phyloP scores from a whole-genome alignment of 2,888 invertebrate species.

The Callosobruchus maculatus region DNA sequence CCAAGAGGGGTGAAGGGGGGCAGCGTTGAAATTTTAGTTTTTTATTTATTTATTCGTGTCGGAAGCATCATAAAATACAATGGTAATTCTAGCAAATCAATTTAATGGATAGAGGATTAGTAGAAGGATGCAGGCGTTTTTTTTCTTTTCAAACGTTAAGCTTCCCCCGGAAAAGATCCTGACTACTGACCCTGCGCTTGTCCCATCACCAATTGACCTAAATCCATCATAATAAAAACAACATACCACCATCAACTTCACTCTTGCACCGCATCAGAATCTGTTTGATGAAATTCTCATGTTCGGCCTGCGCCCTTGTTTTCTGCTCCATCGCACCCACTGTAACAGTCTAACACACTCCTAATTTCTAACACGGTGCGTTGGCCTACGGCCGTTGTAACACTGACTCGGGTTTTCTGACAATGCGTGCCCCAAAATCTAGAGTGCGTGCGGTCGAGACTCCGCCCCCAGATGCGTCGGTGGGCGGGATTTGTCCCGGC shows the following conservation, averaged over 20 bases:
- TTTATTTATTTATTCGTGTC: no score
- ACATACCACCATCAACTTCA: conserved; percentile 34
- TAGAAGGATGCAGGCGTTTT: no score
- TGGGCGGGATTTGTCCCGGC: neutral
- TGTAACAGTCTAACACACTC: conserved; percentile 3
- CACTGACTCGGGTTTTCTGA: neutral
- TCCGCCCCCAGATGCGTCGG: neutral
- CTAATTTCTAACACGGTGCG: neutral
- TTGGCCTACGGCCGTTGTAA: conserved; percentile 12
- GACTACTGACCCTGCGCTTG: neutral
- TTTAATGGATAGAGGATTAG: no score
- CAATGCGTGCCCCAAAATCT: neutral
- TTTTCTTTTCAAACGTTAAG: no score
- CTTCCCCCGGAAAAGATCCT: no score
- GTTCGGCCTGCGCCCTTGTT: conserved; percentile 28
- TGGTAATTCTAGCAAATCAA: no score
- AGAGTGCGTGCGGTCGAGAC: conserved; percentile 1
- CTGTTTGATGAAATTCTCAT: conserved; percentile 40
- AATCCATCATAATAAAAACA: conserved; percentile 7
- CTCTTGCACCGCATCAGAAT: conserved; percentile 38
- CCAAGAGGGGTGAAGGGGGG: no score
- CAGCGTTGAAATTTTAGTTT: no score
- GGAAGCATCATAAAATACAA: no score
- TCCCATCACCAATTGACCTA: neutral
- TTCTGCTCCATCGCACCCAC: conserved; percentile 24